Conservation (phyloP, 1,140 invertebrate genomes). For the Neodiprion lecontei region DNA sequence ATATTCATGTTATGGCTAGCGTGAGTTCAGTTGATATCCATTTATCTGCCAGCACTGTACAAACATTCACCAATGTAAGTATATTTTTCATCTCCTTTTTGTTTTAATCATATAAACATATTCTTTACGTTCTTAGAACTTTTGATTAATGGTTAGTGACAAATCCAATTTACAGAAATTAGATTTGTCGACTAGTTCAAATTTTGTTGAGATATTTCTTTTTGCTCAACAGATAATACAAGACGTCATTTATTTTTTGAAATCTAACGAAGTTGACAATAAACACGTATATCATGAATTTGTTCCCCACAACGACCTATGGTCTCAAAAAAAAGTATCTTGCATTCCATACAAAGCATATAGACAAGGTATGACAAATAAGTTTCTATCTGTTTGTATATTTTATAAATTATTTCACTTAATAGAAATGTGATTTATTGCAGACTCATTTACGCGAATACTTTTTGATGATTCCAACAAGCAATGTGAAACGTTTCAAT, state of each 20-base stretch:
- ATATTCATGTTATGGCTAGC: conserved; percentile 66
- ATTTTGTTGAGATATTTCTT: background rate
- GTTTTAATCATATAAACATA: conserved; percentile 15
- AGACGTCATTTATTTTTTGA: conserved; percentile 43
- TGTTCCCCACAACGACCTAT: conserved; percentile 69
- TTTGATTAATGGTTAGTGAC: conserved; percentile 15
- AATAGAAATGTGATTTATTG: background rate
- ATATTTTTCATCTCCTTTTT: background rate
- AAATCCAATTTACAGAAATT: no score
- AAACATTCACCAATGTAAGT: conserved; percentile 69
- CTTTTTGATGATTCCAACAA: conserved; percentile 8
- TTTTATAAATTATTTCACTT: conserved; percentile 9
- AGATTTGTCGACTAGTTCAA: background rate
- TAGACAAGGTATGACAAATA: conserved; percentile 45
- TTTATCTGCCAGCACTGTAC: conserved; percentile 76
- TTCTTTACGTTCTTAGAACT: conserved; percentile 8
- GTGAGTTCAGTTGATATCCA: conserved; percentile 75
- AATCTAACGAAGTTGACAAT: conserved; percentile 40
- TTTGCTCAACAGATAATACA: conserved; percentile 43
- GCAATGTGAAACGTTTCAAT: conserved; percentile 40
- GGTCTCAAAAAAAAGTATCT: conserved; percentile 74
- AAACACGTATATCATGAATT: conserved; percentile 34
- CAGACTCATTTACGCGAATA: background rate
- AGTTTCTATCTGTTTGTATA: conserved; percentile 27
- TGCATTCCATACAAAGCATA: conserved; percentile 46